Conservation (phyloP, 2,797 vertebrate genomes). For the Darevskia nairensis region DNA sequence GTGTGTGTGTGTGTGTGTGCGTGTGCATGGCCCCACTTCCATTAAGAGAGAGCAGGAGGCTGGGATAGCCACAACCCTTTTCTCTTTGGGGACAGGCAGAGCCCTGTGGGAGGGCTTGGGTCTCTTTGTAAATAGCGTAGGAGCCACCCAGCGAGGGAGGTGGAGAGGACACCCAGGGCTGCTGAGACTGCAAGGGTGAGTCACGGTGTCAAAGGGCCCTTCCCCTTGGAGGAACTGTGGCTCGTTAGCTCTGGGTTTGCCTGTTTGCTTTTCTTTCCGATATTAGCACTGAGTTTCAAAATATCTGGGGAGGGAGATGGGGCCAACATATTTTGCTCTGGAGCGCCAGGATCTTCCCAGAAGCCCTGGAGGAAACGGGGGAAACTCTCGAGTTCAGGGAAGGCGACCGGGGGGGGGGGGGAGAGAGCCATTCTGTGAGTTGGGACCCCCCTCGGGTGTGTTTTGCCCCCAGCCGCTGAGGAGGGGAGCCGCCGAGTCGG, state of each 20-base stretch:
- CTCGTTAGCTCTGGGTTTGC: background rate
- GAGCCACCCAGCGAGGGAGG: background rate
- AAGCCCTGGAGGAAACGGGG: background rate
- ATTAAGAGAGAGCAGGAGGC: background rate
- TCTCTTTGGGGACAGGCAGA: background rate
- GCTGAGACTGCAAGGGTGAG: no score
- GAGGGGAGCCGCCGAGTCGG: background rate
- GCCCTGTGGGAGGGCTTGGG: background rate
- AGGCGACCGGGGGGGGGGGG: background rate
- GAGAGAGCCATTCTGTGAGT: background rate
- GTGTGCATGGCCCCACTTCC: background rate
- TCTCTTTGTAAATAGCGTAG: slow-evolving; percentile 16
- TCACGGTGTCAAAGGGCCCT: background rate
- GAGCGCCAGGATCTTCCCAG: background rate
- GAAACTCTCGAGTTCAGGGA: background rate
- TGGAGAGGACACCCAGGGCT: no score
- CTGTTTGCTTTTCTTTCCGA: background rate
- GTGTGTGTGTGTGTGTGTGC: background rate
- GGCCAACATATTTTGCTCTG: background rate
- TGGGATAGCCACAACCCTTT: background rate
- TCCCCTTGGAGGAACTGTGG: background rate
- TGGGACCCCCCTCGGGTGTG: background rate
- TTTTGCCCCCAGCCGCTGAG: background rate
- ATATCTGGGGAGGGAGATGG: slow-evolving; percentile 5
- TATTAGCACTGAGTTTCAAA: slow-evolving; percentile 34